Conservation (phyloP, 1,140 invertebrate genomes). For the Drosophila leontia region DNA sequence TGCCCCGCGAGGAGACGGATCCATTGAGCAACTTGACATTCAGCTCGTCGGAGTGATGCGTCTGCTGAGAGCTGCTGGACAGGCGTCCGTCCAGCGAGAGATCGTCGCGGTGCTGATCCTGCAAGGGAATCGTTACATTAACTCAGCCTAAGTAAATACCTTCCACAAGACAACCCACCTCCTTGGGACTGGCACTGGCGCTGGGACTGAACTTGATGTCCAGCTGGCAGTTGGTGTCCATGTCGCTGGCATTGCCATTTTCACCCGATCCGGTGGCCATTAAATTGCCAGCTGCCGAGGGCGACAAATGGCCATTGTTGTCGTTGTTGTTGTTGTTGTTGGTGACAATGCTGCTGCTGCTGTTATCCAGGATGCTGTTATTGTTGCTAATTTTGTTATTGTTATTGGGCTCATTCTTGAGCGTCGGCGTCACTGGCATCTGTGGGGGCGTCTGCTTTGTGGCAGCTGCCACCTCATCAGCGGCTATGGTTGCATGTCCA, state of each 20-base stretch:
- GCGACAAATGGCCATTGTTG: slow-evolving; percentile 64
- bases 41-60: slow-evolving; percentile 77
- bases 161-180: slow-evolving; percentile 48
- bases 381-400: slow-evolving; percentile 79
- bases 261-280: slow-evolving; percentile 24
- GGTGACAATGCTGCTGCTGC: slow-evolving; percentile 25
- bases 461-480: slow-evolving; percentile 57
- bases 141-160: neutral
- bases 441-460: slow-evolving; percentile 57
- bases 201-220: slow-evolving; percentile 78
- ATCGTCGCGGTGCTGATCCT: slow-evolving; percentile 76
- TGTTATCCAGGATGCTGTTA: slow-evolving; percentile 47
- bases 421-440: slow-evolving; percentile 69
- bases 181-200: slow-evolving; percentile 73
- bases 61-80: slow-evolving; percentile 70
- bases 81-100: slow-evolving; percentile 74
- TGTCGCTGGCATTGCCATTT: slow-evolving; percentile 63
- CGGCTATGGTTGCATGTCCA: slow-evolving; percentile 40
- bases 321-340: slow-evolving; percentile 23
- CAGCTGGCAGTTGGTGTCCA: slow-evolving; percentile 64
- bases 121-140: slow-evolving; percentile 30
- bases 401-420: slow-evolving; percentile 79
- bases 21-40: slow-evolving; percentile 76
- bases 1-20: slow-evolving; percentile 81
- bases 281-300: slow-evolving; percentile 44